phyloP scores from a whole-genome alignment of 1,140 invertebrate genomes.

The Drusus annulatus region DNA sequence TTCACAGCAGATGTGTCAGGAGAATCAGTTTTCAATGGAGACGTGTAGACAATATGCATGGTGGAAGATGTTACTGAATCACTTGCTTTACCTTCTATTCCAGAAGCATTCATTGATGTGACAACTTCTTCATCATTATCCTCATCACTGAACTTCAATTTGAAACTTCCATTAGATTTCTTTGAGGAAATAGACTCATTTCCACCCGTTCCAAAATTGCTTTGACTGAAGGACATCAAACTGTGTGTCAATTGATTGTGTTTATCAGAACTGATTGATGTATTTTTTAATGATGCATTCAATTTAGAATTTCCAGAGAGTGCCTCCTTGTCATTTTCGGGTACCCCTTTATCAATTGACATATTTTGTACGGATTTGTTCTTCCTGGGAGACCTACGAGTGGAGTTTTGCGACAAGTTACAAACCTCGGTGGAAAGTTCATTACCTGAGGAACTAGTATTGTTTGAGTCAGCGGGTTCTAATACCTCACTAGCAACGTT shows the following conservation, averaged over 20 bases:
- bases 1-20: too few relatives aligned
- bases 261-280: not conserved
- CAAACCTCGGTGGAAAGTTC: not conserved
- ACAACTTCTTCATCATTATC: not conserved
- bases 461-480: not conserved
- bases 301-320: not conserved
- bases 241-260: not conserved
- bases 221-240: not conserved
- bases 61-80: too few relatives aligned
- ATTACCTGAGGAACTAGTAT: not conserved
- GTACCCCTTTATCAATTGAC: not conserved
- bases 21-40: too few relatives aligned
- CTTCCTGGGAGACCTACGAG: not conserved
- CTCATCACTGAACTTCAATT: constrained; percentile 13
- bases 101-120: too few relatives aligned
- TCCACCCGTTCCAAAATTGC: not conserved
- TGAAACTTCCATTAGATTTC: constrained; percentile 1
- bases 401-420: not conserved
- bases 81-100: too few relatives aligned
- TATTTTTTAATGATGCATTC: constrained; percentile 5
- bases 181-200: not conserved
- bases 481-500: not conserved
- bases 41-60: too few relatives aligned
- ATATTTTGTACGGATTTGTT: not conserved
- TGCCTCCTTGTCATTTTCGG: too few relatives aligned